Conservation (phyloP, 1,140 invertebrate genomes). For the Adelges cooleyi region DNA sequence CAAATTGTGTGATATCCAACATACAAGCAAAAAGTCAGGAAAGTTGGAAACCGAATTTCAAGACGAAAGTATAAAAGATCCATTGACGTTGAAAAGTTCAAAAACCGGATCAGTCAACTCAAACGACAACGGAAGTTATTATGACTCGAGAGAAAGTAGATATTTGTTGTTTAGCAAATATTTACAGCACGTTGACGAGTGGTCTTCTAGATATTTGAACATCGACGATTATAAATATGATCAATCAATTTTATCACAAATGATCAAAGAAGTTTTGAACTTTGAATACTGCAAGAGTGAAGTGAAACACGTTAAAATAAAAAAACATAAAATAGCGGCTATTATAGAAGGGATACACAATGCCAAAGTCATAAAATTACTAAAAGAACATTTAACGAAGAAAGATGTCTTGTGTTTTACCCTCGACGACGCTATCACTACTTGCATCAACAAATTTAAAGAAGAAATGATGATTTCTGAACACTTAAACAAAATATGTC, state of each 20-base stretch:
- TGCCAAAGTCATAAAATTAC: background rate
- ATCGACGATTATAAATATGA: background rate
- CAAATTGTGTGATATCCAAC: too few species aligned
- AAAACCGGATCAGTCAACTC: too few species aligned
- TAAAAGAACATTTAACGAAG: background rate
- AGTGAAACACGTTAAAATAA: background rate
- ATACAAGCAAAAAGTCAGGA: too few species aligned
- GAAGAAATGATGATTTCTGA: background rate
- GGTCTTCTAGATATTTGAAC: constrained; percentile 14
- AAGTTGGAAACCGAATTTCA: too few species aligned
- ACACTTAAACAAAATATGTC: background rate
- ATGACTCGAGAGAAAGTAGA: too few species aligned
- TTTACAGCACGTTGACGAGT: background rate
- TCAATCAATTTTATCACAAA: background rate
- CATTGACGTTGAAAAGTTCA: too few species aligned
- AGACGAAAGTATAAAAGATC: too few species aligned
- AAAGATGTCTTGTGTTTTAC: constrained; percentile 10
- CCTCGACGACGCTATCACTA: background rate
- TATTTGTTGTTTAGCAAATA: background rate
- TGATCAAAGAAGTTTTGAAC: background rate
- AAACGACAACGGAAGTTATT: too few species aligned
- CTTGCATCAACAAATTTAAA: background rate
- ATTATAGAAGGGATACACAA: background rate
- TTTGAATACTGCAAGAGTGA: background rate
- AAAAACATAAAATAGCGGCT: background rate